Base-by-base conservation (phyloP, 1,140 invertebrate species). In the Drosophila parvula region DNA sequence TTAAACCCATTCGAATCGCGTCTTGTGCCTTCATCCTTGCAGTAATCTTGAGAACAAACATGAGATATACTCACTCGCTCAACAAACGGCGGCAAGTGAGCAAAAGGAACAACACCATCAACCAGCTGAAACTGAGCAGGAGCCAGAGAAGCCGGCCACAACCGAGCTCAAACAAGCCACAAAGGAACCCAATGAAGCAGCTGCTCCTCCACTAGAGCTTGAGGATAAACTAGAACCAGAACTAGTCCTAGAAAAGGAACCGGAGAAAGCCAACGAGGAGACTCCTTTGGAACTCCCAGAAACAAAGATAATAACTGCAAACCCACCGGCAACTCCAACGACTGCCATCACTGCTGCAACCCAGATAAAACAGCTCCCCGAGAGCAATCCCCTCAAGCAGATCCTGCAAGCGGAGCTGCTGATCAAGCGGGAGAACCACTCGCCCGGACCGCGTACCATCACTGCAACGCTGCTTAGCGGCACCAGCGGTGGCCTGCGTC, bases 11-110 rank as follows among this genome's bases (percentile, higher is more conserved):
- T 73, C 79, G 82, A 77, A 74, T 51, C 79, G 88, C 79, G 86
- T 79, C 77, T 90, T 80, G 82, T 80, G 69, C 51, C 78, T 78
- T 70, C 59, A 77, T 93, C 81, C 81, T 95, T 95, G 74, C 94
- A 98, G 97, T 95, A 96, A 95, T 91, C 94, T 98, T 92, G 96
- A 98, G 94, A 95, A 95, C 93, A 94, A 96, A 93, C 94, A 97
- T 94, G 95, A 97, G 92, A 95, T 98, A 86, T 96, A 97, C 92
- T 97, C 96, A 83, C 93, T 94, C 92, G 94, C 94, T 92, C 96
- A 97, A 93, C 89, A 91, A 78, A 88, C 91, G 79, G 83, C 84
- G 71, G 85, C 91, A 90, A 90, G 82, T 82, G 82, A 92, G 76
- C 68, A 86, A 85, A 75, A 84, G 62, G 60, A 90, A 74, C 65